Base-by-base conservation (phyloP, 1,140 invertebrate species). In the Eumaeus atala region DNA sequence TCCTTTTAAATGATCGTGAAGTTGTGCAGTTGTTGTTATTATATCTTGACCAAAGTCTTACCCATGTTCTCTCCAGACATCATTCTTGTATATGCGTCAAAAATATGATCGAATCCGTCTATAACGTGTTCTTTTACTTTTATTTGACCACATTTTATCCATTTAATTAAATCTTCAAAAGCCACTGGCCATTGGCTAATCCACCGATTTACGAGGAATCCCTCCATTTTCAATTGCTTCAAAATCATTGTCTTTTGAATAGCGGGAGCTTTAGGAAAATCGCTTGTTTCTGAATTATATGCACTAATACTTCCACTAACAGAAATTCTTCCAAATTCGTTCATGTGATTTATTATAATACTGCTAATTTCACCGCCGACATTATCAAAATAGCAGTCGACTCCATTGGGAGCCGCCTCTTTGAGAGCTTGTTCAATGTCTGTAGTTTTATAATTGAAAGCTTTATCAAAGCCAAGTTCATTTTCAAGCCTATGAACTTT, bases 41-140 rank as follows among this genome's bases (percentile, higher is more conserved):
- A 16, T 42, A 81, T 73, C 71, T 88, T 89, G 0, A 91, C 82
- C 3, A 91, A 67, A 18, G 85, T 87, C 80, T 91, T 91, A 1
- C 90, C 91, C 7, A 71, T 78, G 59, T 91, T 91, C 34, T 88
- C 80, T 44, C 91, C 90, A 18, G 68, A 62, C 21, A 91, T 74
- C 55, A 91, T 80, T 17, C 81, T 89, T 34, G 90, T 76, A 60
- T 91, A 91, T 9, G 90, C 89, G 51, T 88, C 70, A 8, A 83
- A 87, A 68, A 90, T 77, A 17, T 90, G 89, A 18, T 90, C 89
- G 67, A 91, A 91, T 14, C 91, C 90, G 50, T 90, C 77, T 0
- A 78, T 85, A 0, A 90, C 11, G 11, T 48, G 21, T n/a, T 33
- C 14, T 12, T 28, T 28, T 7, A 57, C 75, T 54, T 88, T 87